Evolutionary conservation across 2,113 vertebrate genomes (phyloP), one percentile per base, ranked within the genome.

Genomic region (Prinia subflava): DNA sequence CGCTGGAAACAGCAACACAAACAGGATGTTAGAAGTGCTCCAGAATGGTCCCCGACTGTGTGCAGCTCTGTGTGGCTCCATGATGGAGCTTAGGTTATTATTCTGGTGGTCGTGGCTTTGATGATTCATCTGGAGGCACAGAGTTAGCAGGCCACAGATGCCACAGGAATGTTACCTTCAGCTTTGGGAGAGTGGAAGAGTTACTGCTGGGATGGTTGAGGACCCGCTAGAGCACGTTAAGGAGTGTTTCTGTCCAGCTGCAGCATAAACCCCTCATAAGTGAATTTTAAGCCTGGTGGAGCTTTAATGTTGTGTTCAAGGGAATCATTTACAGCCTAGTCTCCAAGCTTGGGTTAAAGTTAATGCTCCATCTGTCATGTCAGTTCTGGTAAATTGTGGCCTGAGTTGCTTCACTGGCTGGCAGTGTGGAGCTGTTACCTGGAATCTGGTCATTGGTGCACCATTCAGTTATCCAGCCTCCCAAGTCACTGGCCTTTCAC

Each of bases 21-120:
- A 14, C 18, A 17, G 1, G 2, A 22, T 1, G 0, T 6, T 23
- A 9, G 1, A 13, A 27, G 20, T 4, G 9, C 64, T 63, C n/a
- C 6, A 3, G 2, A 11, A 11, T 0, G 11, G 24, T 46, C 20
- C 31, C 0, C 0, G 7, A 7, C 23, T 17, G 47, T 1, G 6
- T 3, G 11, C 24, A 49, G 62, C 50, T 39, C 15, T 19, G 6
- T 33, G 39, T 53, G 17, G 33, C 28, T 16, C 41, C 4, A 2
- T 3, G 10, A 6, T 1, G 13, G 30, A 42, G 14, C 9, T 47
- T 27, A 2, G 15, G 1, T 22, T 37, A 3, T 50, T 68, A 17
- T 11, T 33, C 24, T 8, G 23, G 9, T 7, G 15, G 9, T 52
- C 1, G 0, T 1, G 9, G 15, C 65, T 53, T 27, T 31, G 15